phyloP scores from a whole-genome alignment of 2,797 vertebrate species.

The Molossus molossus region DNA sequence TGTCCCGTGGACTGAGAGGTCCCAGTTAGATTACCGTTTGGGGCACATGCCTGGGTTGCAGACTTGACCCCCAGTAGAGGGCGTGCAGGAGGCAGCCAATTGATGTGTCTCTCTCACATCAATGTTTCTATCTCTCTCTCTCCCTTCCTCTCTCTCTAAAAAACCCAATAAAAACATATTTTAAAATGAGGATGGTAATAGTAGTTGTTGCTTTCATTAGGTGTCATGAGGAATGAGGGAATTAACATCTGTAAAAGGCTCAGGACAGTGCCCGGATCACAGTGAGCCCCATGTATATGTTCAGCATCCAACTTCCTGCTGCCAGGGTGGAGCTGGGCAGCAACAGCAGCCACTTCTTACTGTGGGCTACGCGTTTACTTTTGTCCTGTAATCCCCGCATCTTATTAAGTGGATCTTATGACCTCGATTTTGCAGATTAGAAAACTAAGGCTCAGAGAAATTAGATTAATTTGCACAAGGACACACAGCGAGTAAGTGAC shows the following conservation, averaged over 20 bases:
- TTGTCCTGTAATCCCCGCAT: background rate
- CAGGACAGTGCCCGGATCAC: background rate
- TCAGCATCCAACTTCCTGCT: background rate
- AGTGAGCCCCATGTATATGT: background rate
- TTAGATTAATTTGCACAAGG: conserved; percentile 1
- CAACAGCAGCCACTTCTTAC: background rate
- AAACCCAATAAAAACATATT: too few species aligned
- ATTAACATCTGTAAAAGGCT: background rate
- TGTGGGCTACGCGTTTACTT: background rate
- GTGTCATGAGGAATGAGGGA: background rate
- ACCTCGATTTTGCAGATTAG: background rate
- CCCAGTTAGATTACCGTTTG: too few species aligned
- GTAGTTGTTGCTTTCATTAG: background rate
- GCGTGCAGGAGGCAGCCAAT: too few species aligned
- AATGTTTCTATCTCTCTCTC: too few species aligned
- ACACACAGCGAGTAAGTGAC: background rate
- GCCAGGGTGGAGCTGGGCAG: background rate
- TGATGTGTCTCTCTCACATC: too few species aligned
- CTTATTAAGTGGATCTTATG: background rate
- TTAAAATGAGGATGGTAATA: background rate
- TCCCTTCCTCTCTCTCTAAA: too few species aligned
- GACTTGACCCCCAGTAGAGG: too few species aligned
- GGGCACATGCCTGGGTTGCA: too few species aligned
- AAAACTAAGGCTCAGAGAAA: background rate
- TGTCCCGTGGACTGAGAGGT: too few species aligned